These are phyloP conservation scores for Eremophila alpestris DNA, from an alignment of 2,797 vertebrate genomes.

Conservation along the genomic window DNA sequence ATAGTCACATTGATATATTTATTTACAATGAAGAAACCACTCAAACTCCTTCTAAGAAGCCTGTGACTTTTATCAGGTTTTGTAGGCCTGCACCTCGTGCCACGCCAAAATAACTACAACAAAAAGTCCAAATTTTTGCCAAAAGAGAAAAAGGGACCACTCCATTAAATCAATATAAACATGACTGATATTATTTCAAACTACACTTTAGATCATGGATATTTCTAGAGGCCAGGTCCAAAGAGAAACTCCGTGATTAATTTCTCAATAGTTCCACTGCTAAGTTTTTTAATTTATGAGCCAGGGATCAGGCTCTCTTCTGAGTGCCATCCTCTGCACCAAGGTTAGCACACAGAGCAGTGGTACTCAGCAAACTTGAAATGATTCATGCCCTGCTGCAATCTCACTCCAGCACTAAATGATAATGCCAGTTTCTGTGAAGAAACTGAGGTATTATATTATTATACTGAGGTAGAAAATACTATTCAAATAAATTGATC, in stretches of 20 bases:
- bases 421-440: not conserved
- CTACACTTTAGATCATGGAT: not conserved
- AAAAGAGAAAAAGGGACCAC: not conserved
- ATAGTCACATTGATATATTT: not conserved
- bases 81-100: not conserved
- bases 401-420: not conserved
- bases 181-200: not conserved
- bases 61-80: not conserved
- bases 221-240: not conserved
- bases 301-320: not conserved
- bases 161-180: not conserved
- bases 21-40: not conserved
- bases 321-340: not conserved
- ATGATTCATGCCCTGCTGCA: not conserved
- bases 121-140: not conserved
- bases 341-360: not conserved
- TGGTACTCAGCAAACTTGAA: not conserved
- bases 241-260: not conserved
- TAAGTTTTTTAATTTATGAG: not conserved
- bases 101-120: not conserved
- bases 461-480: not conserved
- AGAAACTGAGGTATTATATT: not conserved
- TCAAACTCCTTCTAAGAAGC: not conserved
- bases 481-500: not conserved
- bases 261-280: not conserved